Evolutionary conservation across 1,140 invertebrate species (phyloP), one percentile per base, ranked within the genome.

Genomic region (Steinernema khuongi): DNA sequence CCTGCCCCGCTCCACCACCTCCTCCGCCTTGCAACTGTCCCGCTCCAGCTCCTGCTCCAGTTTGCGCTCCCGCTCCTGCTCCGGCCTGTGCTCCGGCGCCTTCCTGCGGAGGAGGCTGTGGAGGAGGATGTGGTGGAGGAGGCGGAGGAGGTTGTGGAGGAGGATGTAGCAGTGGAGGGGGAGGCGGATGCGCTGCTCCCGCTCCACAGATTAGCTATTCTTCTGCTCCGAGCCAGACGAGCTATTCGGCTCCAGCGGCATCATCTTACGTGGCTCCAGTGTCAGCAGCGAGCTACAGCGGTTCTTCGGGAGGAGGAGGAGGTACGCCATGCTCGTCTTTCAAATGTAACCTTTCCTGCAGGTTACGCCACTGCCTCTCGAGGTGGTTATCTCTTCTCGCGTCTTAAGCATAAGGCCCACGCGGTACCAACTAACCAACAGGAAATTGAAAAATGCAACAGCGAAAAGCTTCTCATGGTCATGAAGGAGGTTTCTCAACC

Each of bases 381-480:
- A 14, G 7, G 50, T 26, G 50, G 50, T 60, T 60, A 60, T 22
- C 50, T 60, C 50, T 60, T 60, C 22, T 4, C 4, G 4, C 50
- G 50, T 14, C 50, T 60, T 4, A 60, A 22, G 26, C 14, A 7
- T 22, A 60, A 26, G 50, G 50, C 50, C 50, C 22, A n/a, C 22
- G 50, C 11, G 2, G 22, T 4, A 7, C 50, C 50, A 4, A 60
- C 50, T 22, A 60, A 60, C 22, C 50, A 60, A 22, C 14, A 17
- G 26, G 50, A 60, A 22, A 22, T 60, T 14, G 50, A 60, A 2
- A 60, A 60, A 22, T 60, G 50, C 50, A 60, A 60, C 19, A 60
- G 22, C 26, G 50, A 60, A 22, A 60, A 60, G 50, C 50, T 60
- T 22, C 50, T 60, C 26, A 60, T 60, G 50, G 50, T 60, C 50